phyloP scores from a whole-genome alignment of 2,113 vertebrate genomes.

The Aldabrachelys gigantea region DNA sequence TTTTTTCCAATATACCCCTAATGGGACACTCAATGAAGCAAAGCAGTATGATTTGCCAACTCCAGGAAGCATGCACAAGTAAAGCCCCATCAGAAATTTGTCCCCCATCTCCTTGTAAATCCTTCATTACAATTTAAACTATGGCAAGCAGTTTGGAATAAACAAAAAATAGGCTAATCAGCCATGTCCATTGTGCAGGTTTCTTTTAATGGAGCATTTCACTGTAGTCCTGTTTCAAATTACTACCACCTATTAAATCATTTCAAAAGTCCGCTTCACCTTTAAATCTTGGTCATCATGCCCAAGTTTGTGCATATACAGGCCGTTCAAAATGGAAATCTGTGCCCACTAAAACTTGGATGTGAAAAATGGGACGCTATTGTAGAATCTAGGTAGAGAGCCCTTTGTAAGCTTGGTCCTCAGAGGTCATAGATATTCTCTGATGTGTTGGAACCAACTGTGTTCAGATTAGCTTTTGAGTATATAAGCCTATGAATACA shows the following conservation, averaged over 20 bases:
- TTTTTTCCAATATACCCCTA: slow-evolving; percentile 69
- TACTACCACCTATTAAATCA: background rate
- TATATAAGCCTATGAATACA: background rate
- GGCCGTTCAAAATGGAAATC: fast-evolving
- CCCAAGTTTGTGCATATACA: background rate
- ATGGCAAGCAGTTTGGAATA: background rate
- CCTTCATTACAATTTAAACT: background rate
- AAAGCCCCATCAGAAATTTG: slow-evolving; percentile 23
- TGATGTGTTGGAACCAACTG: background rate
- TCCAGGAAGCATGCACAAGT: slow-evolving; percentile 59
- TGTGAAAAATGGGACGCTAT: background rate
- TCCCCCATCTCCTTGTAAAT: slow-evolving; percentile 12
- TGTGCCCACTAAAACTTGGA: background rate
- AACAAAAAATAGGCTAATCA: background rate
- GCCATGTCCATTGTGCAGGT: background rate
- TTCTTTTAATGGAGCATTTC: background rate
- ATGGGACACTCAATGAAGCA: slow-evolving; percentile 67
- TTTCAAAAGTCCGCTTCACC: background rate
- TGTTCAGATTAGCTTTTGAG: background rate
- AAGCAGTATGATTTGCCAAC: slow-evolving; percentile 65
- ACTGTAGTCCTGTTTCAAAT: background rate
- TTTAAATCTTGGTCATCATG: background rate
- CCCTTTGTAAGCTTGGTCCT: background rate
- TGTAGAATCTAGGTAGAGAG: background rate
- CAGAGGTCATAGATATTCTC: background rate